These are phyloP conservation scores for Phortica variegata DNA, from an alignment of 1,140 invertebrate species.

Conservation along the genomic window DNA sequence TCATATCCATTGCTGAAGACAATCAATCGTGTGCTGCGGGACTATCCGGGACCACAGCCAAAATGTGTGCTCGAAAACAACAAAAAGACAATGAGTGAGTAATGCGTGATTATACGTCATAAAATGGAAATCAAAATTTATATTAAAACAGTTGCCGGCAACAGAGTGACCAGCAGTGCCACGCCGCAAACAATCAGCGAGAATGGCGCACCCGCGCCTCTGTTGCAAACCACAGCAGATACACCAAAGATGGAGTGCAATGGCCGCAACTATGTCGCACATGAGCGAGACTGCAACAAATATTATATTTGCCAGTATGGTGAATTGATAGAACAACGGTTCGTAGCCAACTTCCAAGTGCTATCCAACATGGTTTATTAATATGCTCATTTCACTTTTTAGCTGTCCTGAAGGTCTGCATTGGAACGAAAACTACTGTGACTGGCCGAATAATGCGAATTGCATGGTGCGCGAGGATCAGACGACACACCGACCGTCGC, in stretches of 20 bases:
- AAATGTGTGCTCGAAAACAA: conserved; percentile 39
- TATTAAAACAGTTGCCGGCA: conserved; percentile 18
- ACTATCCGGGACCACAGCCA: conserved; percentile 59
- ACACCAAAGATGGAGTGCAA: conserved; percentile 59
- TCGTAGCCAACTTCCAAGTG: conserved; percentile 1
- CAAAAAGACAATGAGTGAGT: conserved; percentile 41
- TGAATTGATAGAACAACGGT: conserved; percentile 62
- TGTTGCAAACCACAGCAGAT: conserved; percentile 9
- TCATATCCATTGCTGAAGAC: conserved; percentile 76
- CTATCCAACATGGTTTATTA: not conserved
- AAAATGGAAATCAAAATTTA: not conserved
- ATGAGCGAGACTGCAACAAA: conserved; percentile 72
- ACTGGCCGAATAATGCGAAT: conserved; percentile 72
- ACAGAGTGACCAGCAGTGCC: conserved; percentile 12
- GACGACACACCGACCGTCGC: conserved; percentile 24
- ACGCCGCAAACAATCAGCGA: conserved; percentile 26
- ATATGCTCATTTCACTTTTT: conserved; percentile 1
- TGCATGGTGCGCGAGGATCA: conserved; percentile 54
- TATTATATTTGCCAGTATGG: conserved; percentile 80
- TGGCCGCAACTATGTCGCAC: conserved; percentile 63
- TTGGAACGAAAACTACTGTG: conserved; percentile 78
- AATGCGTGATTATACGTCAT: not conserved
- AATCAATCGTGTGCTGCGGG: conserved; percentile 72
- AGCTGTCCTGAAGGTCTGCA: conserved; percentile 70
- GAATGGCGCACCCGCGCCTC: conserved; percentile 8